Evolutionary conservation across 2,113 vertebrate genomes (phyloP).

Genomic region (Fukomys damarensis): DNA sequence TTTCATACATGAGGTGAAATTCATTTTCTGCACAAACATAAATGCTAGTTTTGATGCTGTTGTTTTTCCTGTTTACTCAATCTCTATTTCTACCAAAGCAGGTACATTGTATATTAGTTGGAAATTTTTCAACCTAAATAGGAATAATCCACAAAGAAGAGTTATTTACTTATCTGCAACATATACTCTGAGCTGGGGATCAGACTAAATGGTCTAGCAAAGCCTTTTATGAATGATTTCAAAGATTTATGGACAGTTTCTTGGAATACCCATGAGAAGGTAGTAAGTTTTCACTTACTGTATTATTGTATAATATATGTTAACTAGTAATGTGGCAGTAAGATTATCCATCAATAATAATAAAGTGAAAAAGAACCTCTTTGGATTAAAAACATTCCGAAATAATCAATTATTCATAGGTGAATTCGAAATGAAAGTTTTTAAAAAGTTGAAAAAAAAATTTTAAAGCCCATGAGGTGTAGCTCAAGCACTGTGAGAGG

Average conservation of each 20-base stretch:
- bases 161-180: neutral
- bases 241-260: neutral
- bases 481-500: slow-evolving; percentile 30
- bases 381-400: neutral
- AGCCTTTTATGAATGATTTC: neutral
- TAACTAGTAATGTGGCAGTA: neutral
- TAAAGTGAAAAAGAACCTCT: neutral
- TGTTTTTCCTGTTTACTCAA: slow-evolving; percentile 17
- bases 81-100: neutral
- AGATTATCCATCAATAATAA: neutral
- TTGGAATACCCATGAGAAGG: neutral
- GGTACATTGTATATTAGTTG: neutral
- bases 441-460: neutral
- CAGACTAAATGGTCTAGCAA: neutral
- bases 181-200: neutral
- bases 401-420: neutral
- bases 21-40: neutral
- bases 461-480: neutral
- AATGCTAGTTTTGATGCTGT: neutral
- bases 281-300: neutral
- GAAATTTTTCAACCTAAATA: slow-evolving; percentile 1
- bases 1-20: slow-evolving; percentile 23
- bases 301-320: neutral
- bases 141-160: slow-evolving; percentile 1
- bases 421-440: neutral